These are phyloP conservation scores for Anarsia innoxiella DNA, from an alignment of 2,888 invertebrate genomes.

Conservation along the genomic window DNA sequence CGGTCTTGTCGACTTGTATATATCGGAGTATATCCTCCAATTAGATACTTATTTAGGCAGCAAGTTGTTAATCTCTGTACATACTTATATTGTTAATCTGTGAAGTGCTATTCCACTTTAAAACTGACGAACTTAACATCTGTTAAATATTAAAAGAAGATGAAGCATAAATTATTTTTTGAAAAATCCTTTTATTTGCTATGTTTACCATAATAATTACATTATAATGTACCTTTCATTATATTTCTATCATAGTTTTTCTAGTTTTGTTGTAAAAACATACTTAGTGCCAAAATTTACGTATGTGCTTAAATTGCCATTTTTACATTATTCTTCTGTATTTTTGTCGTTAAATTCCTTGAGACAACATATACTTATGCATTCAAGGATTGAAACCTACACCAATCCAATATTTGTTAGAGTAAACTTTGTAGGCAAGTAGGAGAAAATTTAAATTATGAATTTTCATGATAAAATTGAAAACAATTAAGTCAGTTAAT, in stretches of 20 bases:
- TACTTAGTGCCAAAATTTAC: constrained; percentile 65
- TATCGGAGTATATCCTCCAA: constrained; percentile 19
- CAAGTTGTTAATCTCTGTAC: no score
- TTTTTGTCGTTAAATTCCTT: constrained; percentile 21
- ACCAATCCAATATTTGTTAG: constrained; percentile 26
- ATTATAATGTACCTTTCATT: no score
- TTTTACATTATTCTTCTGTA: constrained; percentile 18
- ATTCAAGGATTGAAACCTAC: constrained; percentile 23
- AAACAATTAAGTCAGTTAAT: constrained; percentile 21
- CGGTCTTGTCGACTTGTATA: constrained; percentile 18
- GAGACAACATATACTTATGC: background rate
- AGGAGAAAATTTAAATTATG: constrained; percentile 19
- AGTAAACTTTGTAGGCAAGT: constrained; percentile 27
- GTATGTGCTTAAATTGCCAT: constrained; percentile 25
- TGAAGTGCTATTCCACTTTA: constrained; percentile 53
- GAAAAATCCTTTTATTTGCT: constrained; percentile 40
- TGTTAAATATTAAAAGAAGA: constrained; percentile 53
- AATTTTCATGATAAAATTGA: constrained; percentile 27
- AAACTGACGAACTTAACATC: constrained; percentile 37
- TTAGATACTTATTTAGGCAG: no score
- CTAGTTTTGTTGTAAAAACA: constrained; percentile 40
- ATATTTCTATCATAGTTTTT: constrained; percentile 40
- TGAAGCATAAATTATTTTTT: constrained; percentile 43
- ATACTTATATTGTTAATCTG: constrained; percentile 54
- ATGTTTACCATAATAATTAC: no score